Percentiles rank a stretch among this genome's conserved stretches.
phyloP scores from a whole-genome alignment of 2,113 vertebrate genomes.

The Urocitellus parryii region DNA sequence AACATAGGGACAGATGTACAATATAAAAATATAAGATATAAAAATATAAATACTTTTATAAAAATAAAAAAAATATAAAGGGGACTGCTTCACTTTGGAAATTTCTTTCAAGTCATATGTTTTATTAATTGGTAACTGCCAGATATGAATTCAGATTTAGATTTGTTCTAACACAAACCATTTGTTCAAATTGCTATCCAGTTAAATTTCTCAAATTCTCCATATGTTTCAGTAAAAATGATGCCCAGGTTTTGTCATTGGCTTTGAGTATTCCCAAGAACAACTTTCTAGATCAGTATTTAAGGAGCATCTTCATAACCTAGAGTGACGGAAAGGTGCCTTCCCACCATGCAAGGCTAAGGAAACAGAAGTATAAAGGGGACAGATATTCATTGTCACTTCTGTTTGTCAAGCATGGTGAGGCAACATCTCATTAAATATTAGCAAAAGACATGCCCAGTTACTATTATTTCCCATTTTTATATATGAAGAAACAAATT shows the following conservation, averaged over 20 bases:
- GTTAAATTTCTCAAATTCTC: neutral
- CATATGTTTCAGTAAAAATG: conserved; percentile 5
- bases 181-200: neutral
- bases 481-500: neutral
- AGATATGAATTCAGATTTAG: neutral
- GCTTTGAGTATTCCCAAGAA: neutral
- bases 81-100: neutral
- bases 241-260: neutral
- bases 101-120: neutral
- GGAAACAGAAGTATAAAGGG: neutral
- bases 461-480: neutral
- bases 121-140: conserved; percentile 7
- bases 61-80: neutral
- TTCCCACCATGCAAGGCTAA: neutral
- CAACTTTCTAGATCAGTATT: neutral
- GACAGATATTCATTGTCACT: neutral
- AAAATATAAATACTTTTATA: too few relatives aligned
- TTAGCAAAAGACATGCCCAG: neutral
- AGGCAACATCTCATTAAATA: neutral
- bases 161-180: neutral
- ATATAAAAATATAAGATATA: neutral
- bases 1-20: neutral
- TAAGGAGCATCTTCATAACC: neutral
- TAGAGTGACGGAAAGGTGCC: neutral
- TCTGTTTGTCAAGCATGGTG: neutral